A percentile compares a stretch with the other conserved stretches of the same genome.
phyloP scores from a whole-genome alignment of 2,888 invertebrate genomes.

The Chaetogeoica ovagalla region DNA sequence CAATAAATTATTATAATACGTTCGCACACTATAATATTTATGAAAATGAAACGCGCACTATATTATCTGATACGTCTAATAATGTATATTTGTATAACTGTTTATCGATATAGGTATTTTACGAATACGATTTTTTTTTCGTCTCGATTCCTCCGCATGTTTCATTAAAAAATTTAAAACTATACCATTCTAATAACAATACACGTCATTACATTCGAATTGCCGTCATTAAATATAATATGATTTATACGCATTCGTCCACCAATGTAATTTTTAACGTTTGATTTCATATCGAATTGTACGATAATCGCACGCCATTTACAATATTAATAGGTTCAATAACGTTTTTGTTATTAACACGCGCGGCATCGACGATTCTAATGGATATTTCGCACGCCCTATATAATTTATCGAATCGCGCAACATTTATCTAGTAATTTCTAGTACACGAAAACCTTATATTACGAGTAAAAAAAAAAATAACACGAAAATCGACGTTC shows the following conservation, averaged over 20 bases:
- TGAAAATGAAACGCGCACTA: too few relatives aligned
- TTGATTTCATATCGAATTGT: not conserved
- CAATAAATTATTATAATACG: too few relatives aligned
- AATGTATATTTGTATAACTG: not conserved
- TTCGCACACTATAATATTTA: too few relatives aligned
- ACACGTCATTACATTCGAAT: not conserved
- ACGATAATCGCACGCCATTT: slow-evolving; percentile 4
- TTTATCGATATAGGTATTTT: too few relatives aligned
- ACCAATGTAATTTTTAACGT: slow-evolving; percentile 8
- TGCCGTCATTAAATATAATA: not conserved
- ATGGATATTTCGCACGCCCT: slow-evolving; percentile 42
- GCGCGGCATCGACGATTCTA: slow-evolving; percentile 16
- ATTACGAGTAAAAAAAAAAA: not conserved
- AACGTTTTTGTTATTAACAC: slow-evolving; percentile 21
- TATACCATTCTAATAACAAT: not conserved
- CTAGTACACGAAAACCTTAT: not conserved
- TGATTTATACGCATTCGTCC: not conserved
- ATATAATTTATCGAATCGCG: slow-evolving; percentile 34
- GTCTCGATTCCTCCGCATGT: not conserved
- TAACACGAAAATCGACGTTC: not conserved
- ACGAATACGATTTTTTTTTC: not conserved
- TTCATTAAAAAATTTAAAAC: not conserved
- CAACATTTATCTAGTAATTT: slow-evolving; percentile 22
- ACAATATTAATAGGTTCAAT: slow-evolving; percentile 17
- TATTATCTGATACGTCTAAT: not conserved